Evolutionary conservation across 2,888 invertebrate genomes (phyloP), one percentile per base, ranked within the genome.

Genomic region (Catocala sponsa): DNA sequence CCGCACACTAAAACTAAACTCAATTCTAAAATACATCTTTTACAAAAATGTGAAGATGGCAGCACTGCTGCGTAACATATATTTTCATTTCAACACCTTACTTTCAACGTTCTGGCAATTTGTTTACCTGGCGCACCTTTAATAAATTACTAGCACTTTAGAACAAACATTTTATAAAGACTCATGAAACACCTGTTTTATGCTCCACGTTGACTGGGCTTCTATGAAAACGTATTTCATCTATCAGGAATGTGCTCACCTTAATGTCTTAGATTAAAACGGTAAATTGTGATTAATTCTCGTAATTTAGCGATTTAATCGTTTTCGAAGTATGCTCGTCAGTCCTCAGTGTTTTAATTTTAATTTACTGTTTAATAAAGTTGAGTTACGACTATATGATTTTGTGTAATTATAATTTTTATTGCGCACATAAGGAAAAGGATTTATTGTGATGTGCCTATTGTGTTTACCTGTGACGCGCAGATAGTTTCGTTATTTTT

Each of bases 111-210:
- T 53, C 43, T 43, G 35, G 33, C 41, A 59, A 15, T 35, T 13
- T 43, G 48, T 59, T 49, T 47, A 42, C 6, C 25, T 48, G 7
- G n/a, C 53, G n/a, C 12, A 32, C 25, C 41, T 59, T 53, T 15
- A 43, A 54, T 53, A 53, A 43, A 42, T 53, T 7, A 49, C 33
- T 48, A 48, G 42, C 53, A 49, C 33, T 54, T 47, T 51, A 32
- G 12, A 43, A 50, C 50, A 57, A 41, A 53, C 52, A 25, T 52
- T 52, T 52, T 52, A 52, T 52, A 51, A 47, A 59, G 41, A 47
- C 41, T 32, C 13, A 59, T 41, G 41, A 33, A 10, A 53, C 59
- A 52, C 52, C 52, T 59, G 59, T 48, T 53, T 53, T 42, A 12
- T 50, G 13, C 41, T 25, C 25, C 12, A 13, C 13, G 38, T 50